phyloP scores from a whole-genome alignment of 1,140 invertebrate species.

The Brachionus asplanchnoidis region DNA sequence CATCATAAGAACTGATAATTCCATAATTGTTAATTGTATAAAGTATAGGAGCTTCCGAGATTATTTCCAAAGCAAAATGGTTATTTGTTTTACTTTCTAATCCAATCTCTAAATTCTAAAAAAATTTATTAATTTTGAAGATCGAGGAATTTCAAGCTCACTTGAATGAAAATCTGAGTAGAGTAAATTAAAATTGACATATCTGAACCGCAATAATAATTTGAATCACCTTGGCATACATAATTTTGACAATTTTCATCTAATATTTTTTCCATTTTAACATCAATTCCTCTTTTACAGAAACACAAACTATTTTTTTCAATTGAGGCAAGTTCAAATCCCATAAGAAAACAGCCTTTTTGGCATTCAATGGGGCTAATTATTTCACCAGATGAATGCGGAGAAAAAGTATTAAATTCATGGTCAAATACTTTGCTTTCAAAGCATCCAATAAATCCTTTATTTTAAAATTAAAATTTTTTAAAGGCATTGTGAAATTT shows the following conservation, averaged over 20 bases:
- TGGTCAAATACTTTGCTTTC: not conserved
- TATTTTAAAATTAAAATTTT: not conserved
- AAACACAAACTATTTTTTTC: not conserved
- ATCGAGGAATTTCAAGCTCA: not conserved
- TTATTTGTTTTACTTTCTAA: not conserved
- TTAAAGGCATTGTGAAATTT: no score
- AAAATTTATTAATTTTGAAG: not conserved
- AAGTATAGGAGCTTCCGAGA: not conserved
- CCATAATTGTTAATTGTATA: not conserved
- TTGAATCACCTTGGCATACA: not conserved
- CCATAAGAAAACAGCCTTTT: not conserved
- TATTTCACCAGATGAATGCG: not conserved
- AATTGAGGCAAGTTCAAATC: constrained; percentile 3
- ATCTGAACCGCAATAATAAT: constrained; percentile 18
- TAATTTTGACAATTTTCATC: not conserved
- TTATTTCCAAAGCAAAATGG: not conserved
- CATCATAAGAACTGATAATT: not conserved
- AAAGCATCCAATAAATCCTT: constrained; percentile 21
- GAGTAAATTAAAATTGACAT: not conserved
- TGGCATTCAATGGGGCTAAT: not conserved
- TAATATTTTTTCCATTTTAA: not conserved
- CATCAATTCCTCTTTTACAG: not conserved
- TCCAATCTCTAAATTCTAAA: not conserved
- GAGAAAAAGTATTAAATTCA: not conserved
- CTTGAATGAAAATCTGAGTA: not conserved